phyloP scores from a whole-genome alignment of 2,113 vertebrate genomes.

The Percopsis transmontana region DNA sequence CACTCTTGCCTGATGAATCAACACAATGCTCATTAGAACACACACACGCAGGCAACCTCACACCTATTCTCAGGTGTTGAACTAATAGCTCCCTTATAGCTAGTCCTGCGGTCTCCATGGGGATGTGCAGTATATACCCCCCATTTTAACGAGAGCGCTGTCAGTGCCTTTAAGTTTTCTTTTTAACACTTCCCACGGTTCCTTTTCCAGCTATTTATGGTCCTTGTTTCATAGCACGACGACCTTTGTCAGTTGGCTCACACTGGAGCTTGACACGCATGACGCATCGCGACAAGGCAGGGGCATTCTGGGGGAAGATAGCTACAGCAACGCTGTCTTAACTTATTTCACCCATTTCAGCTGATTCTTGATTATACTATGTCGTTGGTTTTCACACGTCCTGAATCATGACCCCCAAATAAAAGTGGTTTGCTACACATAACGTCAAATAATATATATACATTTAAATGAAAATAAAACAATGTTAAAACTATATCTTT shows the following conservation, averaged over 20 bases:
- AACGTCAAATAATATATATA: no score
- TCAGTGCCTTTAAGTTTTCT: neutral
- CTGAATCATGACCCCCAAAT: no score
- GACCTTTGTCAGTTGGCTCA: neutral
- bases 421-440: no score
- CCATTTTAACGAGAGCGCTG: slow-evolving; percentile 15
- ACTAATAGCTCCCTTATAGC: slow-evolving; percentile 32
- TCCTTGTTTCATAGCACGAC: neutral
- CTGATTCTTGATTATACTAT: neutral
- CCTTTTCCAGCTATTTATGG: neutral
- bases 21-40: neutral
- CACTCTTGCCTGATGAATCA: slow-evolving; percentile 14
- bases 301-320: neutral
- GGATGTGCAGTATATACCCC: neutral
- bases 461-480: no score
- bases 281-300: neutral
- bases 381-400: neutral
- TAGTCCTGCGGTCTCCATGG: slow-evolving; percentile 1
- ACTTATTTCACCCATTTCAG: neutral
- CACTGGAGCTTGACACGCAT: neutral
- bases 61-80: slow-evolving; percentile 3
- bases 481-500: no score
- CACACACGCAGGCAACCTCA: slow-evolving; percentile 14
- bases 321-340: neutral
- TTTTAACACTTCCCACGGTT: neutral